phyloP scores from a whole-genome alignment of 2,888 invertebrate species.

The Trachelus troglodyta region DNA sequence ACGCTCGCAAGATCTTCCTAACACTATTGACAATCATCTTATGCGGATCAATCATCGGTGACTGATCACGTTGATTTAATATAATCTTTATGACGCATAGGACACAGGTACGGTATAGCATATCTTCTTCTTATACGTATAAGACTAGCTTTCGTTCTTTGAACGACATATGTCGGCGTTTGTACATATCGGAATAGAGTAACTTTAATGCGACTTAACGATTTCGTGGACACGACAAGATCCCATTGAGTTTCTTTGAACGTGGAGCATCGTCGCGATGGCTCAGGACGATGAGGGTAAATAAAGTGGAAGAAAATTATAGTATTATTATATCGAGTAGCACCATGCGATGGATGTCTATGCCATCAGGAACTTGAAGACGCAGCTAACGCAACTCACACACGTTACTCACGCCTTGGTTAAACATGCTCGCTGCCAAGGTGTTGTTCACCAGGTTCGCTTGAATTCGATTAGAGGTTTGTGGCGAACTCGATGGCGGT shows the following conservation, averaged over 20 bases:
- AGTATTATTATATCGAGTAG: background rate
- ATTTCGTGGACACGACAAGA: background rate
- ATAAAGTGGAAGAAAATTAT: background rate
- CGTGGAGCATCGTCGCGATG: background rate
- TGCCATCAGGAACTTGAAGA: background rate
- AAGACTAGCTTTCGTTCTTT: background rate
- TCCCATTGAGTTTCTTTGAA: background rate
- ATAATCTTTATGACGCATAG: background rate
- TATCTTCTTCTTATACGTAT: background rate
- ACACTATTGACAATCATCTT: background rate
- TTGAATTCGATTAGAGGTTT: constrained; percentile 42
- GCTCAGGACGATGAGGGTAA: background rate
- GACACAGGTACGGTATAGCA: background rate
- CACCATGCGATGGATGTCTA: background rate
- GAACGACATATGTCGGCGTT: background rate
- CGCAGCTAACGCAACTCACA: background rate
- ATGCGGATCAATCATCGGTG: background rate
- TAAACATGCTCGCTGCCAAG: background rate
- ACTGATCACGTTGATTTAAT: background rate
- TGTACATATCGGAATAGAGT: background rate
- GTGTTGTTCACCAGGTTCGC: background rate
- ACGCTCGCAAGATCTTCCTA: background rate
- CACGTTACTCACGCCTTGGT: background rate
- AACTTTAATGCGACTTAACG: background rate
- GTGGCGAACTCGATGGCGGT: constrained; percentile 54